Percentiles rank a stretch among this genome's conserved stretches.
Evolutionary conservation across 2,888 invertebrate genomes (phyloP).

Genomic region (Ophioninae sp.): DNA sequence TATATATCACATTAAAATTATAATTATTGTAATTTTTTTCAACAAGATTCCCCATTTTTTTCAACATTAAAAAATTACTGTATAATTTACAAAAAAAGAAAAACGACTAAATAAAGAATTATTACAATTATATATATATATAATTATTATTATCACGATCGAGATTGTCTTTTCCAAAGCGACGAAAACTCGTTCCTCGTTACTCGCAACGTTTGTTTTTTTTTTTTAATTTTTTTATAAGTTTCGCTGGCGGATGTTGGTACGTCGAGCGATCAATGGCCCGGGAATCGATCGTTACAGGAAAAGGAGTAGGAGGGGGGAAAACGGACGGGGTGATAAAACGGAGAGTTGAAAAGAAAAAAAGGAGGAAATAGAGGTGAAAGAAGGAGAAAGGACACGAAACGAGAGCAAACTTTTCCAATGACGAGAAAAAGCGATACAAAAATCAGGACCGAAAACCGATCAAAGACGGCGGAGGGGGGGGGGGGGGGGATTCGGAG

Average conservation of each 20-base stretch:
- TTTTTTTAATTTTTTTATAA: neutral
- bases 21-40: no score
- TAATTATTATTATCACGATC: neutral
- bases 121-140: no score
- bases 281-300: neutral
- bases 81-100: no score
- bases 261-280: slow-evolving; percentile 10
- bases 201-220: slow-evolving; percentile 15
- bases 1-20: neutral
- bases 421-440: slow-evolving; percentile 44
- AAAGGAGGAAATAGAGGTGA: neutral
- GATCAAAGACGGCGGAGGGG: neutral
- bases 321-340: no score
- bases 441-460: neutral
- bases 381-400: neutral
- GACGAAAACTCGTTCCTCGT: slow-evolving; percentile 41
- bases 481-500: neutral
- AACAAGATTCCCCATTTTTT: no score
- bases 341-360: neutral
- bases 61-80: no score
- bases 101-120: no score
- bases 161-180: slow-evolving; percentile 14
- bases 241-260: slow-evolving; percentile 30
- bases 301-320: neutral
- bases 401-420: slow-evolving; percentile 61